These are phyloP conservation scores for Craterocephalus amniculus DNA, from an alignment of 2,797 vertebrate species.

Conservation along the genomic window DNA sequence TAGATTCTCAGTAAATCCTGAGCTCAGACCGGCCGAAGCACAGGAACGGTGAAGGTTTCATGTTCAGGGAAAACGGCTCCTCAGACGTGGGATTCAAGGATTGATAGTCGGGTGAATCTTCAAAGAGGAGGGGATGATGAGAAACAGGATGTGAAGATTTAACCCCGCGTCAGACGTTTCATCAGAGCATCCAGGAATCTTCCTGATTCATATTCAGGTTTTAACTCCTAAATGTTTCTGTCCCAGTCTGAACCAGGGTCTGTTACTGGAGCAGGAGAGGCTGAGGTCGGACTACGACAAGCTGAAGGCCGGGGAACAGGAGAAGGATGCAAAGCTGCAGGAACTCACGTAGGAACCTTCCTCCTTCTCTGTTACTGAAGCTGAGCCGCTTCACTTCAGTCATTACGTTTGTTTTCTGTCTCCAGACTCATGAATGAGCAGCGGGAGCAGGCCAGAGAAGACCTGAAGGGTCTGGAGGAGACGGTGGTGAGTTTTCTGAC, in stretches of 20 bases:
- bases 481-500: constrained; percentile 86
- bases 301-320: constrained; percentile 88
- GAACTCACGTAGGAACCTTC: constrained; percentile 84
- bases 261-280: constrained; percentile 89
- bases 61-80: background rate
- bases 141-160: no score
- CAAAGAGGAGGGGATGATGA: background rate
- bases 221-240: background rate
- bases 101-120: constrained; percentile 4
- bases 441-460: constrained; percentile 89
- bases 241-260: constrained; percentile 89
- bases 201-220: background rate
- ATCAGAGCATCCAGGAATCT: no score
- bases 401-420: background rate
- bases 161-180: no score
- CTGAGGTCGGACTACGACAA: constrained; percentile 89
- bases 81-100: background rate
- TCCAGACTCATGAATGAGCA: constrained; percentile 89
- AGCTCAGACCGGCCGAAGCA: background rate
- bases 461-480: constrained; percentile 92
- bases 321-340: constrained; percentile 88
- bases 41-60: background rate
- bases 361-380: background rate
- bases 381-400: background rate
- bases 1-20: background rate